Percentiles rank a stretch among this genome's conserved stretches.
Evolutionary conservation across 2,797 vertebrate species (phyloP).

Genomic region (Sebastes umbrosus): DNA sequence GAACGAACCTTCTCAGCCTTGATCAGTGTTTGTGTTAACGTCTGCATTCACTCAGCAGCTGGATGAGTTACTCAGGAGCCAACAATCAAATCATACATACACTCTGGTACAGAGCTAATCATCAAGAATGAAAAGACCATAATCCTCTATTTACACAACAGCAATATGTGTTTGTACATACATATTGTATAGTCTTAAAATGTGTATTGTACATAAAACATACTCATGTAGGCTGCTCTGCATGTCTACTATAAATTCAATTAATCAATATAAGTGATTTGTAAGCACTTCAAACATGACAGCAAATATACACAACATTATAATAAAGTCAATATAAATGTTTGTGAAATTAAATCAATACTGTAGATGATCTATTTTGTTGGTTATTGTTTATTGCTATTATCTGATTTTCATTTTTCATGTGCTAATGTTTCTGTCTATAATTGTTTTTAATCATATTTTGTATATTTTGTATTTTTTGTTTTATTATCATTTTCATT

Average conservation of each 20-base stretch:
- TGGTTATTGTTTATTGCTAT: neutral
- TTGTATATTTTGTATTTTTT: neutral
- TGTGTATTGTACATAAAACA: neutral
- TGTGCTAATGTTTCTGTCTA: neutral
- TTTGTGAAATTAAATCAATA: neutral
- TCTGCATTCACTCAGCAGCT: neutral
- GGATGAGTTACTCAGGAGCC: neutral
- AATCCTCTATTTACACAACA: neutral
- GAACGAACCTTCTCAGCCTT: neutral
- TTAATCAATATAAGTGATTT: neutral
- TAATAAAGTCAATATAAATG: neutral
- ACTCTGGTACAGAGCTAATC: neutral
- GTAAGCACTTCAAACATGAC: neutral
- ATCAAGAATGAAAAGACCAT: neutral
- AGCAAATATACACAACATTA: neutral
- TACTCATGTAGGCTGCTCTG: neutral
- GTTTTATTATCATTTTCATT: too few relatives aligned
- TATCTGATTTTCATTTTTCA: rapidly evolving
- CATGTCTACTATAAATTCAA: neutral
- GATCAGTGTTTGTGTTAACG: neutral
- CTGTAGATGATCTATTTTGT: neutral
- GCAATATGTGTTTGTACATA: neutral
- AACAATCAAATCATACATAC: neutral
- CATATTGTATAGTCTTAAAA: neutral
- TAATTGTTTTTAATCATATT: neutral